These are phyloP conservation scores for Drosophila helvetica DNA, from an alignment of 2,888 invertebrate species.

Conservation along the genomic window DNA sequence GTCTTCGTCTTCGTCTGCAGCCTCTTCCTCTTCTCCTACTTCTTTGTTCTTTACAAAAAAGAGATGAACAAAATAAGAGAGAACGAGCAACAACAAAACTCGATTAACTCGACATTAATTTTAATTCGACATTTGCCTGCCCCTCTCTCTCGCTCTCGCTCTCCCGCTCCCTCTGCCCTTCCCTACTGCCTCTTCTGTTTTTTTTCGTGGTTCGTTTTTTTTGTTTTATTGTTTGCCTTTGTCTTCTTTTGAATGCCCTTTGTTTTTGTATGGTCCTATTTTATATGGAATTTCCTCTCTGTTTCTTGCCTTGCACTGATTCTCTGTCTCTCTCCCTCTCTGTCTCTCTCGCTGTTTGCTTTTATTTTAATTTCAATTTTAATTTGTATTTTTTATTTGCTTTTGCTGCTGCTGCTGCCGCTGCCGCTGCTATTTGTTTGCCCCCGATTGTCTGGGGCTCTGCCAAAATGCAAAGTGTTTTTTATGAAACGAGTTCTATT, in stretches of 20 bases:
- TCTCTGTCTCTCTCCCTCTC: conserved; percentile 3
- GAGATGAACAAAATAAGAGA: conserved; percentile 27
- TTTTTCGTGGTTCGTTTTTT: conserved; percentile 39
- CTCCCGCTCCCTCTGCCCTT: conserved; percentile 16
- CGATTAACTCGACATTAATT: conserved; percentile 83
- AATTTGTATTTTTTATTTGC: conserved; percentile 11
- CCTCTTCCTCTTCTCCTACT: conserved; percentile 55
- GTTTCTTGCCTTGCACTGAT: conserved; percentile 35
- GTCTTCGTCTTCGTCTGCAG: conserved; percentile 29
- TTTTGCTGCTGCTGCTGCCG: no score
- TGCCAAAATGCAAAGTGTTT: conserved; percentile 51
- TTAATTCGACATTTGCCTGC: conserved; percentile 80
- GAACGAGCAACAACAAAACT: conserved; percentile 76
- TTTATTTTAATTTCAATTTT: conserved; percentile 33
- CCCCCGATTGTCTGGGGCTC: conserved; percentile 22
- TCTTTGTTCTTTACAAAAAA: conserved; percentile 16
- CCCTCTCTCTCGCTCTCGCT: conserved; percentile 5
- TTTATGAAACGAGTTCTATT: conserved; percentile 68
- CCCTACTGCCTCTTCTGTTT: conserved; percentile 30
- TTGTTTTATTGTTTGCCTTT: conserved; percentile 39
- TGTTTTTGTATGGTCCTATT: conserved; percentile 67
- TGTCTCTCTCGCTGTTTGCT: conserved; percentile 27
- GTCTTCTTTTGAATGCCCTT: conserved; percentile 48
- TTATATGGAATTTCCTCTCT: conserved; percentile 53
- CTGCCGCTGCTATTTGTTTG: conserved; percentile 14